Evolutionary conservation across 2,888 invertebrate genomes (phyloP).

Genomic region (Chrysomela aeneicollis): DNA sequence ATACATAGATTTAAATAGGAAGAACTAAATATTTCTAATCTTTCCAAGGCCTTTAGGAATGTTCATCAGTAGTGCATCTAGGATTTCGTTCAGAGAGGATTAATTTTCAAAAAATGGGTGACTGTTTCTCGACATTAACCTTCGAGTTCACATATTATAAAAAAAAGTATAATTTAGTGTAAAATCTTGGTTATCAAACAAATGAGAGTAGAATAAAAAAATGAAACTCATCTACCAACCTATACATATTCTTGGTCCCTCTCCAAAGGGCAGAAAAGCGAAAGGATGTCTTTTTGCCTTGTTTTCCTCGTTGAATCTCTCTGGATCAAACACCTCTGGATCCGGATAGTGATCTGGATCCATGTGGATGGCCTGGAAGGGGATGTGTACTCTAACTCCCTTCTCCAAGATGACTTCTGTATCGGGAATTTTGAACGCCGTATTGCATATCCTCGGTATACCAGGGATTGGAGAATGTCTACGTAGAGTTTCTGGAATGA

Average conservation of each 20-base stretch:
- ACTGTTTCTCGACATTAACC: too few relatives aligned
- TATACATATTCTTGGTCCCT: conserved; percentile 67
- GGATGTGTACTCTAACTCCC: conserved; percentile 28
- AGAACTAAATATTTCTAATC: too few relatives aligned
- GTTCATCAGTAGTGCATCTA: too few relatives aligned
- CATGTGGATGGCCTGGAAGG: conserved; percentile 28
- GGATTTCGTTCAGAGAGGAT: too few relatives aligned
- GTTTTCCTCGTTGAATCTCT: conserved; percentile 44
- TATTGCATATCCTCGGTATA: conserved; percentile 39
- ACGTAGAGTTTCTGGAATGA: conserved; percentile 29
- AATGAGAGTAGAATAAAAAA: too few relatives aligned
- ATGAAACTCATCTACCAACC: conserved; percentile 54
- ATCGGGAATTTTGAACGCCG: conserved; percentile 42
- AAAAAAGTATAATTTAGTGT: too few relatives aligned
- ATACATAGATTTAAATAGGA: too few relatives aligned
- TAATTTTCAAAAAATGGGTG: too few relatives aligned
- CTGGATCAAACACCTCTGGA: conserved; percentile 65
- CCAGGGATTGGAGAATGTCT: conserved; percentile 40
- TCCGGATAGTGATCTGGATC: conserved; percentile 59
- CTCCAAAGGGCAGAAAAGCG: conserved; percentile 61
- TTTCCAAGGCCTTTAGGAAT: too few relatives aligned
- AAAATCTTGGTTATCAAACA: too few relatives aligned
- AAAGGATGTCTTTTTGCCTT: conserved; percentile 38
- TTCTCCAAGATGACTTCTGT: conserved; percentile 30
- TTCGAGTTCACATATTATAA: too few relatives aligned